phyloP scores from a whole-genome alignment of 2,888 invertebrate genomes.

The Peribatodes rhomboidaria region DNA sequence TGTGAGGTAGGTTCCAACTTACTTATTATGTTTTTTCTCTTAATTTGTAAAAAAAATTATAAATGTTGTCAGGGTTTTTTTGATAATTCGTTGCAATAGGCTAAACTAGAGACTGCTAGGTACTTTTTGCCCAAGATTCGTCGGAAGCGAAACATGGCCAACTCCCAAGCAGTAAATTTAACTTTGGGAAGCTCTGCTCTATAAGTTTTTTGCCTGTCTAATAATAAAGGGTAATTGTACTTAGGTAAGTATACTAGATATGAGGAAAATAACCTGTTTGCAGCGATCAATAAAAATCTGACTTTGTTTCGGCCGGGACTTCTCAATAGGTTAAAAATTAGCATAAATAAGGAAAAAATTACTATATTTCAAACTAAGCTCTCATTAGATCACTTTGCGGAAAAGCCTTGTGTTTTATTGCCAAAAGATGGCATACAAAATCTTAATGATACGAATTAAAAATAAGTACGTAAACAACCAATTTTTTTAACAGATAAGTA shows the following conservation, averaged over 20 bases:
- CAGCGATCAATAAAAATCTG: neutral
- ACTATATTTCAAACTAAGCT: neutral
- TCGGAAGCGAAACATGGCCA: no score
- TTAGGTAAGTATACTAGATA: neutral
- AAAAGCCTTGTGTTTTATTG: conserved; percentile 22
- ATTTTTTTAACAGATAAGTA: neutral
- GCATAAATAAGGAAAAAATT: conserved; percentile 2
- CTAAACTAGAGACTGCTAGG: no score
- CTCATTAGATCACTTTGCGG: neutral
- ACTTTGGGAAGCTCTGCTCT: no score
- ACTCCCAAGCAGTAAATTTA: no score
- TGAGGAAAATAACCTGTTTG: neutral
- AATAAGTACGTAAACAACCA: neutral
- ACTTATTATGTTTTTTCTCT: no score
- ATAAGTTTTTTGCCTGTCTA: no score
- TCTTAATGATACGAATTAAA: neutral
- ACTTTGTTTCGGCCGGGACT: neutral
- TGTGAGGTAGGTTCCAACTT: no score
- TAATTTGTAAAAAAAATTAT: no score
- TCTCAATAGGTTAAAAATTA: neutral
- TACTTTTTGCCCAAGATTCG: no score
- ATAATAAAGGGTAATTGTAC: no score
- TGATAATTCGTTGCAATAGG: no score
- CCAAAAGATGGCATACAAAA: conserved; percentile 12
- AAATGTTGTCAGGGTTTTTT: no score